These are phyloP conservation scores for Sclerurus mexicanus DNA, from an alignment of 2,113 vertebrate genomes.

Conservation along the genomic window DNA sequence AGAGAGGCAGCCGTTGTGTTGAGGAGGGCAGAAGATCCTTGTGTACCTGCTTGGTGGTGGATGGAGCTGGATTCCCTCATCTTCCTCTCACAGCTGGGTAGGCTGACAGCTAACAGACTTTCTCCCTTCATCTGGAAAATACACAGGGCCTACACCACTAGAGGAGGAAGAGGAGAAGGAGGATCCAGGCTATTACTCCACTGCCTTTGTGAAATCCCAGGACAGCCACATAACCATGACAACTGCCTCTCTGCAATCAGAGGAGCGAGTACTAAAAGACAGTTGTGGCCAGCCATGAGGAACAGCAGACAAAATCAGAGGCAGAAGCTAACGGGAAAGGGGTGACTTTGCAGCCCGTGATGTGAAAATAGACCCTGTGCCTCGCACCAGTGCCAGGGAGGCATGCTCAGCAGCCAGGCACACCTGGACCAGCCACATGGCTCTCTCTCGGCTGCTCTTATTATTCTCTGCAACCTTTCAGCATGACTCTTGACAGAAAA, in stretches of 20 bases:
- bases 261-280: neutral
- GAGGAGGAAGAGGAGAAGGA: neutral
- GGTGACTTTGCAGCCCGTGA: neutral
- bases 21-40: neutral
- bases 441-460: neutral
- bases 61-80: neutral
- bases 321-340: neutral
- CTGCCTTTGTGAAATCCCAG: neutral
- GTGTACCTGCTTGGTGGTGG: neutral
- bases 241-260: neutral
- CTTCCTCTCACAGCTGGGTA: neutral
- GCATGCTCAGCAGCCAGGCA: neutral
- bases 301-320: neutral
- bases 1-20: neutral
- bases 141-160: accelerated
- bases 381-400: neutral
- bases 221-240: neutral
- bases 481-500: conserved; percentile 66
- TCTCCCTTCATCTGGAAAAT: neutral
- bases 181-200: neutral
- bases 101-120: neutral
- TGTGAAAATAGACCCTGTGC: neutral
- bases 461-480: conserved; percentile 51
- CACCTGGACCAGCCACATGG: conserved; percentile 1
- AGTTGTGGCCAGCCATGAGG: neutral